Evolutionary conservation across 2,113 vertebrate genomes (phyloP).

Genomic region (human): GRCh38 chr13:66046501-66047000

Average conservation of each 20-base stretch:
- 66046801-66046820: not conserved
- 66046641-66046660: slow-evolving; percentile 75
- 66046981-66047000: no score
- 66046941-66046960: no score
- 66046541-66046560: slow-evolving; percentile 58
- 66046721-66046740: slow-evolving; percentile 64
- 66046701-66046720: slow-evolving; percentile 62
- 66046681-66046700: slow-evolving; percentile 72
- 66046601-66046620: slow-evolving; percentile 71
- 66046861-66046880: slow-evolving; percentile 39
- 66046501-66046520: slow-evolving; percentile 63
- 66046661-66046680: slow-evolving; percentile 65
- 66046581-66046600: slow-evolving; percentile 71
- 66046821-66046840: slow-evolving; percentile 13
- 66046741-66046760: slow-evolving; percentile 32
- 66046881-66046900: not conserved
- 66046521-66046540: slow-evolving; percentile 33
- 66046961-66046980: no score
- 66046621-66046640: slow-evolving; percentile 56
- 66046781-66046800: slow-evolving; percentile 22
- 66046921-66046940: not conserved
- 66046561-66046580: slow-evolving; percentile 71
- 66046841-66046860: not conserved
- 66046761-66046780: slow-evolving; percentile 47
- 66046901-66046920: not conserved